Percentiles rank a stretch among this genome's conserved stretches.
Evolutionary conservation across 2,113 vertebrate species (phyloP).

Genomic region (Opisthocomus hoazin): DNA sequence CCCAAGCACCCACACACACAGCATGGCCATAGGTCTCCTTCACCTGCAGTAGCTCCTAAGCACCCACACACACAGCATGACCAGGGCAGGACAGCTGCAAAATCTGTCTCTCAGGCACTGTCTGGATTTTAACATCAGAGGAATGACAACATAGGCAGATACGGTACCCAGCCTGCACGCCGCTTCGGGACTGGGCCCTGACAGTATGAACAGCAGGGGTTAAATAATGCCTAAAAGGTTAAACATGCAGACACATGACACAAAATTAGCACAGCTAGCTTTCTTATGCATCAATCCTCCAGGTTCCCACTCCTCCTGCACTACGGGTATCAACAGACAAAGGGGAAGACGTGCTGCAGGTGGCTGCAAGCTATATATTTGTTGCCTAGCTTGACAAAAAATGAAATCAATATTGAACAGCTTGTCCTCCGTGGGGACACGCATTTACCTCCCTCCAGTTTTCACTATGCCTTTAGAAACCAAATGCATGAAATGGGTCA

Average conservation of each 20-base stretch:
- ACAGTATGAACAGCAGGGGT: not conserved
- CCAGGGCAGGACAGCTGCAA: not conserved
- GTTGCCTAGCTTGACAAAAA: not conserved
- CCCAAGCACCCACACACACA: not conserved
- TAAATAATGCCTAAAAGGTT: not conserved
- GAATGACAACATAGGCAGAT: not conserved
- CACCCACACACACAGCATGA: not conserved
- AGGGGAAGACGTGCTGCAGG: fast-evolving
- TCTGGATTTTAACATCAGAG: not conserved
- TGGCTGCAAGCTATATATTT: not conserved
- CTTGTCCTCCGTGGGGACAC: not conserved
- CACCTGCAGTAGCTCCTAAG: not conserved
- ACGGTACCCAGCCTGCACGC: not conserved
- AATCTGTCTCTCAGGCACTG: not conserved
- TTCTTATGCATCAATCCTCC: not conserved
- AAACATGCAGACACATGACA: not conserved
- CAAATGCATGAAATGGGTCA: not conserved
- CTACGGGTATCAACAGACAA: not conserved
- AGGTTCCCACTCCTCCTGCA: not conserved
- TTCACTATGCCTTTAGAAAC: not conserved
- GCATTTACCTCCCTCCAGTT: not conserved
- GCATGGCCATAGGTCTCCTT: fast-evolving
- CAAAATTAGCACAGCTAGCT: not conserved
- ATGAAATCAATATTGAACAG: not conserved
- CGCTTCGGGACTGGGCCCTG: not conserved